A percentile compares a stretch with the other conserved stretches of the same genome.
These are phyloP conservation scores for Liparis tanakae DNA, from an alignment of 2,797 vertebrate species.

Conservation along the genomic window DNA sequence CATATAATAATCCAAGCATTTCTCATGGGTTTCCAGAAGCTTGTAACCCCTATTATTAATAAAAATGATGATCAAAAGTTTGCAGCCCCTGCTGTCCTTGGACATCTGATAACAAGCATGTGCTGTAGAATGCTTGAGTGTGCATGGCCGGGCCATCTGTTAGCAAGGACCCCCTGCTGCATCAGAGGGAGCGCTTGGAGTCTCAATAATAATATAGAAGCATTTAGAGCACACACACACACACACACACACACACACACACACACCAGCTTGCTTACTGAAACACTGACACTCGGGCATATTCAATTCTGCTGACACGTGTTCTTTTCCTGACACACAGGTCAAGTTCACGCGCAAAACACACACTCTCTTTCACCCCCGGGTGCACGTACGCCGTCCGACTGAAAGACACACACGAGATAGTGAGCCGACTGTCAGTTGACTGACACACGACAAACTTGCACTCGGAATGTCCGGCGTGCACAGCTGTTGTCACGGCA, in stretches of 20 bases:
- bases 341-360: constrained; percentile 28
- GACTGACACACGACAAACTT: constrained; percentile 22
- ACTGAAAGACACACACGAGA: constrained; percentile 12
- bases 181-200: constrained; percentile 73
- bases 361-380: constrained; percentile 6
- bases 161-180: constrained; percentile 66
- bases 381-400: neutral
- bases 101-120: constrained; percentile 29
- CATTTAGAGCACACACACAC: constrained; percentile 29
- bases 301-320: constrained; percentile 65
- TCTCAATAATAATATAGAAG: constrained; percentile 75
- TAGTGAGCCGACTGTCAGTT: constrained; percentile 12
- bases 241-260: constrained; percentile 5
- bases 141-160: constrained; percentile 68
- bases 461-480: constrained; percentile 13
- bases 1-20: neutral
- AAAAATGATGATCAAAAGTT: constrained; percentile 15
- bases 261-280: constrained; percentile 41
- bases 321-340: constrained; percentile 52
- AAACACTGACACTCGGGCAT: constrained; percentile 55
- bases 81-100: constrained; percentile 24
- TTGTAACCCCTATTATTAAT: neutral
- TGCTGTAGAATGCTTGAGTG: constrained; percentile 19
- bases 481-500: constrained; percentile 7
- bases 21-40: neutral